These are phyloP conservation scores for Patiria pectinifera DNA, from an alignment of 53 echinoderm and acorn worm genomes.

Conservation along the genomic window DNA sequence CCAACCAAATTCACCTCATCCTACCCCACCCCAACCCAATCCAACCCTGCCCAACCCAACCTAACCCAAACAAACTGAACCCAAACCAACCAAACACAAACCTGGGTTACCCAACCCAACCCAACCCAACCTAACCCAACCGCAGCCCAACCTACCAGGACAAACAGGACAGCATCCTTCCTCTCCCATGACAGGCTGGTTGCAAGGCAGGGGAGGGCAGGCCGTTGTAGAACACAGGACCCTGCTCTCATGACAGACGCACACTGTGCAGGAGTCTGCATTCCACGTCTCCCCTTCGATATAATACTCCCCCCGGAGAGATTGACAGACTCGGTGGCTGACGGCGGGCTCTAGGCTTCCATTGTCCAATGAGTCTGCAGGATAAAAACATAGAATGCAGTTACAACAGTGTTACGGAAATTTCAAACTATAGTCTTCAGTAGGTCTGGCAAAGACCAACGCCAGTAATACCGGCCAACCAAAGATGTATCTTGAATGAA, in stretches of 20 bases:
- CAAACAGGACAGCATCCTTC: slow-evolving; percentile 77
- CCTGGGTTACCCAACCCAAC: neutral
- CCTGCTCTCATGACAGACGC: slow-evolving; percentile 89
- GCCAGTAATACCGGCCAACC: too few species aligned
- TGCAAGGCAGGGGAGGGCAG: slow-evolving; percentile 92
- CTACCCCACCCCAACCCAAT: neutral
- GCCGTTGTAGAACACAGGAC: slow-evolving; percentile 84
- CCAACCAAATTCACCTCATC: neutral
- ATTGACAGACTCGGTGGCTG: slow-evolving; percentile 85
- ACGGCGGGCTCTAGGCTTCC: slow-evolving; percentile 32
- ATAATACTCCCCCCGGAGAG: slow-evolving; percentile 86
- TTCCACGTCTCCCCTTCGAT: slow-evolving; percentile 96
- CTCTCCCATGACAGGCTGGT: slow-evolving; percentile 68
- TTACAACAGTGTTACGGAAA: neutral
- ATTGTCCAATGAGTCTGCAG: slow-evolving; percentile 23
- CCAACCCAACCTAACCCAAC: neutral
- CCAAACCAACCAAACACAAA: too few species aligned
- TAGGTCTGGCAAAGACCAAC: too few species aligned
- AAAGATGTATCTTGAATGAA: too few species aligned
- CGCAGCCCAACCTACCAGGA: slow-evolving; percentile 53
- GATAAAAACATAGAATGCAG: neutral
- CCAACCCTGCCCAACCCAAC: neutral
- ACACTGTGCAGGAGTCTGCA: slow-evolving; percentile 85
- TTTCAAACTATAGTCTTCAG: too few species aligned
- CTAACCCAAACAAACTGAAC: too few species aligned